Percentiles rank a stretch among this genome's conserved stretches.
Evolutionary conservation across 1,140 invertebrate species (phyloP).

Genomic region (Asobara japonica): DNA sequence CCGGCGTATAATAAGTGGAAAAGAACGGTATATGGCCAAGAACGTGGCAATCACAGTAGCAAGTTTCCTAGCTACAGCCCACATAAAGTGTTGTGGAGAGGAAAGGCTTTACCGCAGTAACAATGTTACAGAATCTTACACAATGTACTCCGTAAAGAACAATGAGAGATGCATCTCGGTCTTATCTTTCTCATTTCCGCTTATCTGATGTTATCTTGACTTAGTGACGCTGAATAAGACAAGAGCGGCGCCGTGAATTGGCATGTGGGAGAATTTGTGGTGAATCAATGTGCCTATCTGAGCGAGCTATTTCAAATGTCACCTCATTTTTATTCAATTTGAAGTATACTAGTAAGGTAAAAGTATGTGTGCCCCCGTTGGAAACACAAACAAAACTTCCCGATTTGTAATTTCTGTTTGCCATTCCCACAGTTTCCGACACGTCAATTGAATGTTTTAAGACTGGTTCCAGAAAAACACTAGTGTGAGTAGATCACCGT

Average conservation of each 20-base stretch:
- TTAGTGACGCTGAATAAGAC: conserved; percentile 37
- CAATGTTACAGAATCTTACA: conserved; percentile 54
- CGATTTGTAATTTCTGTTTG: too few species aligned
- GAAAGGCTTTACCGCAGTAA: conserved; percentile 48
- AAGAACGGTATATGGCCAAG: background rate
- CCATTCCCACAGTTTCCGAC: too few species aligned
- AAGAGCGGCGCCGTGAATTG: background rate
- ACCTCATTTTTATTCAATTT: too few species aligned
- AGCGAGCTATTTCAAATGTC: too few species aligned
- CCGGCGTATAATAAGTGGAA: too few species aligned
- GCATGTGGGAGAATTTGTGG: background rate
- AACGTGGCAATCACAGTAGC: background rate
- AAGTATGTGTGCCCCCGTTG: too few species aligned
- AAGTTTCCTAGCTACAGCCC: background rate
- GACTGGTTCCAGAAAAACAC: too few species aligned
- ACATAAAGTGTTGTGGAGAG: conserved; percentile 45
- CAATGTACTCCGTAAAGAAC: conserved; percentile 51
- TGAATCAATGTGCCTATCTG: background rate
- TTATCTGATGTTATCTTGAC: background rate
- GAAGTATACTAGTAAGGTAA: too few species aligned
- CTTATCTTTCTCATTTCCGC: conserved; percentile 52
- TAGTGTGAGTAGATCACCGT: too few species aligned
- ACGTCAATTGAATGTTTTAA: too few species aligned
- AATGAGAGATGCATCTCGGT: conserved; percentile 43
- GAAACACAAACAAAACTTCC: too few species aligned